phyloP scores from a whole-genome alignment of 2,113 vertebrate species.

The Chaetura pelagica region DNA sequence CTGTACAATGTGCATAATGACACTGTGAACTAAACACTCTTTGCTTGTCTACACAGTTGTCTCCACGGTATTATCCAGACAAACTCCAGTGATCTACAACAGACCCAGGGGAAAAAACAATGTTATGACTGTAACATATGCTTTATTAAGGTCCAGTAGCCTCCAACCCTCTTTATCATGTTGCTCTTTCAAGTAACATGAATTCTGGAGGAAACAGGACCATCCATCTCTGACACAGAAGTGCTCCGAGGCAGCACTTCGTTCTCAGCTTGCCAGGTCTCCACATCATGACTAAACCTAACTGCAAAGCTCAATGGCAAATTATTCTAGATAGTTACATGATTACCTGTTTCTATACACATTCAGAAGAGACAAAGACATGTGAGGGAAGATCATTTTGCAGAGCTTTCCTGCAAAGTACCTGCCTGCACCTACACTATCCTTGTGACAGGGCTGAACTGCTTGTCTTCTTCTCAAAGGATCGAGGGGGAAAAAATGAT shows the following conservation, averaged over 20 bases:
- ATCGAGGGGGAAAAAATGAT: neutral
- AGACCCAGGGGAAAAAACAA: neutral
- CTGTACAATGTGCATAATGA: neutral
- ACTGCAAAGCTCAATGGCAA: neutral
- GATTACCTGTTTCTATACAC: neutral
- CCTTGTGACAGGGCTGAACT: neutral
- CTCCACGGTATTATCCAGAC: neutral
- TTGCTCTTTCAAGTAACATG: neutral
- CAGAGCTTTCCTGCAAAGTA: rapidly evolving
- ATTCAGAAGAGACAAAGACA: neutral
- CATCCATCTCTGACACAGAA: neutral
- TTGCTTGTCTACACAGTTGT: neutral
- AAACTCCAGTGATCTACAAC: neutral
- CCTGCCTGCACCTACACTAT: neutral
- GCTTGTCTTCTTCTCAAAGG: neutral
- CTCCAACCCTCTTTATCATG: neutral
- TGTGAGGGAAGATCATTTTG: too few relatives aligned
- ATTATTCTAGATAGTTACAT: neutral
- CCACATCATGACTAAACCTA: neutral
- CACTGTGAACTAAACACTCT: neutral
- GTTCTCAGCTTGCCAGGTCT: neutral
- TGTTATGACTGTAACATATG: neutral
- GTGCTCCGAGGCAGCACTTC: neutral
- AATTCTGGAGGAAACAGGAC: neutral
- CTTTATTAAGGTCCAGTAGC: neutral